These are phyloP conservation scores for Oryzias celebensis DNA, from an alignment of 2,113 vertebrate genomes.

Conservation along the genomic window DNA sequence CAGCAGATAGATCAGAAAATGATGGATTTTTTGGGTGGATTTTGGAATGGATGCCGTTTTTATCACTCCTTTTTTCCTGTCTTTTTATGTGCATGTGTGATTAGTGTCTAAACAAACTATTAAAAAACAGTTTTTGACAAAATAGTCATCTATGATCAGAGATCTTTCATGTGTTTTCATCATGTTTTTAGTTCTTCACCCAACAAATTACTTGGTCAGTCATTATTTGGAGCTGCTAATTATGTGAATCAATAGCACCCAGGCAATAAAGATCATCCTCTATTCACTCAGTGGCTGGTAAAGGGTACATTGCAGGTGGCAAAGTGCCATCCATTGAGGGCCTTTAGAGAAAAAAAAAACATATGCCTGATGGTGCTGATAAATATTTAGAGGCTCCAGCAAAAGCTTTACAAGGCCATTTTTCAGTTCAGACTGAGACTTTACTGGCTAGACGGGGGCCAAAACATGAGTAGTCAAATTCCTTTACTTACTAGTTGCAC, in stretches of 20 bases:
- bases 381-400: constrained; percentile 68
- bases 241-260: constrained; percentile 56
- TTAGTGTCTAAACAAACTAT: not conserved
- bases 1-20: constrained; percentile 13
- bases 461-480: constrained; percentile 16
- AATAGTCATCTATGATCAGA: not conserved
- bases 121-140: no score
- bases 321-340: constrained; percentile 68
- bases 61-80: not conserved
- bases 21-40: constrained; percentile 18
- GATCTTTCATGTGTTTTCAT: not conserved
- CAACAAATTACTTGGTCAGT: constrained; percentile 24
- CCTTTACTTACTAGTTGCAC: constrained; percentile 20
- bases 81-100: not conserved
- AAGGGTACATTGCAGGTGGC: constrained; percentile 59
- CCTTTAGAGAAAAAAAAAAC: constrained; percentile 42
- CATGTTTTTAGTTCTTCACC: constrained; percentile 9
- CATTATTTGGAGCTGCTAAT: constrained; percentile 58
- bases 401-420: constrained; percentile 62
- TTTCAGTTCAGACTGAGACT: constrained; percentile 35
- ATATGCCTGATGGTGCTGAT: constrained; percentile 54
- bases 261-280: constrained; percentile 60
- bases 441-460: constrained; percentile 22
- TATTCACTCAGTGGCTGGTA: constrained; percentile 47
- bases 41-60: not conserved